phyloP scores from a whole-genome alignment of 2,113 vertebrate genomes.

The Alaudala cheleensis region DNA sequence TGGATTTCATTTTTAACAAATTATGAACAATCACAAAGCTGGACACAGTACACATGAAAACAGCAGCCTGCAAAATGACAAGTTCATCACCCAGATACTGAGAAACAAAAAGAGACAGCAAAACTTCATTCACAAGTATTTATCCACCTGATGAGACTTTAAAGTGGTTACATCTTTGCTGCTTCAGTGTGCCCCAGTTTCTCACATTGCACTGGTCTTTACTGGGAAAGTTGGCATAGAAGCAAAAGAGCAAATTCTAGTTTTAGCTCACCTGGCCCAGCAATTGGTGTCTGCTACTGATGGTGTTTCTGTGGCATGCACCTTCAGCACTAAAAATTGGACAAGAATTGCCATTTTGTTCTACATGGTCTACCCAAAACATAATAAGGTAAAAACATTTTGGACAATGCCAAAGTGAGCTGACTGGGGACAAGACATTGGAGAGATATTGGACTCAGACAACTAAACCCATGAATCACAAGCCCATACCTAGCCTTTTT shows the following conservation, averaged over 20 bases:
- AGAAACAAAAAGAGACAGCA: not conserved
- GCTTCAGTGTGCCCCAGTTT: not conserved
- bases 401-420: not conserved
- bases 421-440: not conserved
- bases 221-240: not conserved
- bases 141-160: not conserved
- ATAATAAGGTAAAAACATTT: not conserved
- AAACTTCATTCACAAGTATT: not conserved
- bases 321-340: not conserved
- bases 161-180: not conserved
- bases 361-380: not conserved
- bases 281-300: not conserved
- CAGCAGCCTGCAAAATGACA: not conserved
- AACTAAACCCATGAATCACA: not conserved
- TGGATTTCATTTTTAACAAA: not conserved
- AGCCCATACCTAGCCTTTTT: not conserved
- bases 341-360: not conserved
- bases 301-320: not conserved
- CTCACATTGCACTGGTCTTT: not conserved
- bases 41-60: not conserved
- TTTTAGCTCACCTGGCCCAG: not conserved
- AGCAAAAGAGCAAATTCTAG: not conserved
- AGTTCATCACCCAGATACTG: not conserved
- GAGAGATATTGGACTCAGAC: not conserved
- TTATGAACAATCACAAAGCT: not conserved